Evolutionary conservation across 2,113 vertebrate species (phyloP).

Genomic region (Tragelaphus scriptus): DNA sequence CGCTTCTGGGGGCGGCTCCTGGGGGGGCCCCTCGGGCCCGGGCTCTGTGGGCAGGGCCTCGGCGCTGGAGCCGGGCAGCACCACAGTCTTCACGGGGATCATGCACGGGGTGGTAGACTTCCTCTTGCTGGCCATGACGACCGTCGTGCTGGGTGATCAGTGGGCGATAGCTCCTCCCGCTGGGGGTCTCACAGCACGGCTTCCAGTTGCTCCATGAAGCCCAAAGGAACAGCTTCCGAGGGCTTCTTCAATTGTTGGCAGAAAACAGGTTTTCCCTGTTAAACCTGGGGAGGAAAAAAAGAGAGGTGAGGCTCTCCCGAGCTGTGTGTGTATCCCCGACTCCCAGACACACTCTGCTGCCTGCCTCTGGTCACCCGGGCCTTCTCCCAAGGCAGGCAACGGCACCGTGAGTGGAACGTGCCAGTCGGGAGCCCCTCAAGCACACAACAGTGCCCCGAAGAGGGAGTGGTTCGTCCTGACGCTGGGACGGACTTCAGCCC

Average conservation of each 20-base stretch:
- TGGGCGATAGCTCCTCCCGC: conserved; percentile 69
- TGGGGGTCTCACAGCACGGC: conserved; percentile 66
- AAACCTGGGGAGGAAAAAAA: conserved; percentile 78
- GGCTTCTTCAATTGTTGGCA: conserved; percentile 53
- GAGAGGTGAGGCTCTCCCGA: conserved; percentile 31
- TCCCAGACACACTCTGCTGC: not conserved
- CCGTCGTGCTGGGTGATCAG: conserved; percentile 49
- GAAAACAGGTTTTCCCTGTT: conserved; percentile 78
- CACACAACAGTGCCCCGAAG: not conserved
- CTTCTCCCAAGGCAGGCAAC: not conserved
- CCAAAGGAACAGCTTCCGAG: conserved; percentile 63
- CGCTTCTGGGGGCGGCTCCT: conserved; percentile 73
- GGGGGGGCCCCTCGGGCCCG: conserved; percentile 66
- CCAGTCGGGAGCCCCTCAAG: not conserved
- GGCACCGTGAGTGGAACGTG: not conserved
- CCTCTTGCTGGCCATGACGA: conserved; percentile 96
- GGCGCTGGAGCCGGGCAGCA: conserved; percentile 79
- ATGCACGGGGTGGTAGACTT: conserved; percentile 98
- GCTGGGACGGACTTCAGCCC: not conserved
- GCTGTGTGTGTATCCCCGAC: not conserved
- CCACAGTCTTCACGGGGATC: conserved; percentile 93
- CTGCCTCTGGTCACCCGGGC: not conserved
- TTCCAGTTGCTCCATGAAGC: conserved; percentile 76
- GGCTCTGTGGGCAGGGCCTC: conserved; percentile 75
- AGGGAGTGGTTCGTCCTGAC: not conserved